Conservation (phyloP, 2,113 vertebrate genomes). For the Holacanthus passer region DNA sequence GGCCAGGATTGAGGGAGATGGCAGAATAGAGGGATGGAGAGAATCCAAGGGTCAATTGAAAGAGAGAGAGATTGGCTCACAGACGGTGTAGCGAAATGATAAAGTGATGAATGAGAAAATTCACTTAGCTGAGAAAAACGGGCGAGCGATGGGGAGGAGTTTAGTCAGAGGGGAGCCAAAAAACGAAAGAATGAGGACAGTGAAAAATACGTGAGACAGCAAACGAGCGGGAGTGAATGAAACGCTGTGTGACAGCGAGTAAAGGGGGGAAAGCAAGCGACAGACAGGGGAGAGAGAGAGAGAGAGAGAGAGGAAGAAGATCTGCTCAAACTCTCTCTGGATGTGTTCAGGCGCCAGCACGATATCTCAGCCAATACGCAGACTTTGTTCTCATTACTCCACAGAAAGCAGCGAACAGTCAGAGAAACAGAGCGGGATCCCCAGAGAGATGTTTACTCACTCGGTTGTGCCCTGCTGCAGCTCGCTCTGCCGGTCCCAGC, state of each 20-base stretch:
- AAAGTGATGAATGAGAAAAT: constrained; percentile 61
- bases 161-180: constrained; percentile 50
- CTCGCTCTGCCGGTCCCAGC: constrained; percentile 34
- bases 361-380: constrained; percentile 36
- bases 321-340: constrained; percentile 32
- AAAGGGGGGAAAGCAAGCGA: not conserved
- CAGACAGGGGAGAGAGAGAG: constrained; percentile 11
- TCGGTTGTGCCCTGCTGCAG: constrained; percentile 45
- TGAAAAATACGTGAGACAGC: constrained; percentile 39
- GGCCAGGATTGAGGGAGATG: constrained; percentile 35
- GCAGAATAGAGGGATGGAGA: constrained; percentile 27
- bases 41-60: constrained; percentile 40
- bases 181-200: constrained; percentile 56
- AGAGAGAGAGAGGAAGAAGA: constrained; percentile 21
- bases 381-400: constrained; percentile 58
- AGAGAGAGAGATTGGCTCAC: constrained; percentile 6
- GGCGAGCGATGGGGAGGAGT: constrained; percentile 33
- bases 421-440: constrained; percentile 45
- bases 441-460: constrained; percentile 65
- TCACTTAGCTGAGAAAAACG: constrained; percentile 45
- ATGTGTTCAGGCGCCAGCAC: constrained; percentile 45
- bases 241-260: constrained; percentile 13
- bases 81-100: constrained; percentile 19
- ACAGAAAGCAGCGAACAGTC: constrained; percentile 30
- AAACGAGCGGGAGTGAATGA: constrained; percentile 45